Evolutionary conservation across 2,113 vertebrate species (phyloP).

Genomic region (Cettia cetti): DNA sequence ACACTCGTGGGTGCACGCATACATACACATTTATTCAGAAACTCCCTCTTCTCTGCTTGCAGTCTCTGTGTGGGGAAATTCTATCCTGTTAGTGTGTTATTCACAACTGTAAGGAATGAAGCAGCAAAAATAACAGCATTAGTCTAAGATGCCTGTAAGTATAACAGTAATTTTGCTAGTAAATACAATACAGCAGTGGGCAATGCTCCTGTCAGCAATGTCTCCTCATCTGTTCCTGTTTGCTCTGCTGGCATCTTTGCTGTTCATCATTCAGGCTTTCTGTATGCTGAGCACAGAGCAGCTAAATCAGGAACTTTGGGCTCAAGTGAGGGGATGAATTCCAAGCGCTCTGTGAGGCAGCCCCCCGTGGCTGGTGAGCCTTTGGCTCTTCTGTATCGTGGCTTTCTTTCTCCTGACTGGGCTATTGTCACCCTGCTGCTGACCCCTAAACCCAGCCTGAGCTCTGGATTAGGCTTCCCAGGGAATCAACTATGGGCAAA

Average conservation of each 20-base stretch:
- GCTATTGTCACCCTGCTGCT: constrained; percentile 80
- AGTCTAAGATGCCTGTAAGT: neutral
- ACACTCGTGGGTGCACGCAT: no score
- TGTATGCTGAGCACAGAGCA: neutral
- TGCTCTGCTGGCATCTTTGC: neutral
- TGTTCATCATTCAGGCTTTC: neutral
- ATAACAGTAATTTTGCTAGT: neutral
- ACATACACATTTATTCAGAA: neutral
- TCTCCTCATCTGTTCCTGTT: neutral
- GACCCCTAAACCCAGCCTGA: constrained; percentile 81
- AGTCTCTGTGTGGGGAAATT: neutral
- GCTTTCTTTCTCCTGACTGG: constrained; percentile 75
- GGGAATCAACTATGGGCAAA: constrained; percentile 63
- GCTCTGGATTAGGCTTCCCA: constrained; percentile 76
- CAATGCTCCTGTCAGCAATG: neutral
- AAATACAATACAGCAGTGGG: neutral
- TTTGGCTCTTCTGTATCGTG: constrained; percentile 52
- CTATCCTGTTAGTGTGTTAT: neutral
- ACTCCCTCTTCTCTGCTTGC: neutral
- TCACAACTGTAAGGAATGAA: neutral
- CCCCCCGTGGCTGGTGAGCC: constrained; percentile 62
- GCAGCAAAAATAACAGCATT: neutral
- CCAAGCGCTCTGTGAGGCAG: neutral
- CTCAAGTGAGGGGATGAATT: neutral
- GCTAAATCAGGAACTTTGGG: neutral